Base-by-base conservation (phyloP, 2,888 invertebrate genomes). In the Cyaniris semiargus region DNA sequence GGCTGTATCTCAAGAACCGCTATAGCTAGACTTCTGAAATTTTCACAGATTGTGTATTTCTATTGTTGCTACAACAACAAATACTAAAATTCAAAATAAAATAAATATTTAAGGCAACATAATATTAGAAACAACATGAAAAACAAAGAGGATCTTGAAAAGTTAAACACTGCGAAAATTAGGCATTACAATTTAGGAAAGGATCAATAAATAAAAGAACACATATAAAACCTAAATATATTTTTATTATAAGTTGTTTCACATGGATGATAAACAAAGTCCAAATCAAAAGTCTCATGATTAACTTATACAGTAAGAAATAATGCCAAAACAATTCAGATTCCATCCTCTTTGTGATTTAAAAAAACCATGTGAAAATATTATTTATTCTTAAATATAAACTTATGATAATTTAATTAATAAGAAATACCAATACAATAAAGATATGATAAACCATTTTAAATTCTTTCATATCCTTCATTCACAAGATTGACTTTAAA, bases 161-260 rank as follows among this genome's bases (percentile, higher is more conserved):
- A 34, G 34, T 5, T 34, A 6, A 34, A 34, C 34, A 6, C 34
- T 34, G 34, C 34, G 34, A 7, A 34, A 34, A 34, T 34, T 34
- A 34, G 34, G 34, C 34, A 34, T 7, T 34, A 34, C 34, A 34
- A 0, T 27, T 34, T 44, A 44, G 44, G 44, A 44, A 70, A 0
- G 66, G 21, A 76, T 70, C 56, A 76, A 72, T 77, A 83, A 86
- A 87, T 85, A 84, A 89, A 88, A 72, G 86, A 81, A 72, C 83
- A 80, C 80, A 76, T 75, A 80, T 83, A 86, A 86, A 89, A 86
- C 86, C 90, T 91, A 92, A 88, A 90, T 90, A 91, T 86, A 91
- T 84, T 84, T 90, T 90, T 90, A 91, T 90, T 85, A 84, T 87
- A 84, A 82, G 84, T 86, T 88, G 86, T 88, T 87, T 89, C 88